These are phyloP conservation scores for Catostomus latipinnis DNA, from an alignment of 2,797 vertebrate genomes.

Conservation along the genomic window DNA sequence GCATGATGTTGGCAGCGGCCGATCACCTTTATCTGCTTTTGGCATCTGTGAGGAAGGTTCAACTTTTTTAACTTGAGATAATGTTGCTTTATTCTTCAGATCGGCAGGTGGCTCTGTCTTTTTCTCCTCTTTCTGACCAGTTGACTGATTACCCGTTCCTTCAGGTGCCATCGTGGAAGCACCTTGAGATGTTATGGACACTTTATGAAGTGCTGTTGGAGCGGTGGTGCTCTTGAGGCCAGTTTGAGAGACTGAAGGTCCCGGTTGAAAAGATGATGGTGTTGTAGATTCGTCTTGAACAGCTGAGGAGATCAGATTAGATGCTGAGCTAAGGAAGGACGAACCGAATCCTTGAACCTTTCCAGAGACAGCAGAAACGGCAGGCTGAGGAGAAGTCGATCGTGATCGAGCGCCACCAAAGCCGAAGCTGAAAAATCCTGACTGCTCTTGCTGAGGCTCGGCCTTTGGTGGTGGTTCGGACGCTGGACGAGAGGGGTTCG, in stretches of 20 bases:
- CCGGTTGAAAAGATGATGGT: constrained; percentile 71
- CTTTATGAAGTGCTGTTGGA: constrained; percentile 56
- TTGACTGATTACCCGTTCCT: constrained; percentile 70
- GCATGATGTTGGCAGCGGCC: constrained; percentile 68
- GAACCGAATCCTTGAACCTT: constrained; percentile 96
- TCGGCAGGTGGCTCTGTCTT: constrained; percentile 65
- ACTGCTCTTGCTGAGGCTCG: constrained; percentile 63
- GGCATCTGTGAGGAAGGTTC: constrained; percentile 54
- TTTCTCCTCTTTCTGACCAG: constrained; percentile 66
- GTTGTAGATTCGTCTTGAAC: constrained; percentile 79
- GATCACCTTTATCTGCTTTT: constrained; percentile 44
- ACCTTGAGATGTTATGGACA: constrained; percentile 57
- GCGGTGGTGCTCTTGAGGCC: constrained; percentile 35
- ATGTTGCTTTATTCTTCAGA: constrained; percentile 73
- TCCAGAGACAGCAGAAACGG: constrained; percentile 77
- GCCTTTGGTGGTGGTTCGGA: constrained; percentile 35
- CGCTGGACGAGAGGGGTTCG: constrained; percentile 19
- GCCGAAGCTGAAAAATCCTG: constrained; percentile 55
- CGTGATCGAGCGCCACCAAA: constrained; percentile 75
- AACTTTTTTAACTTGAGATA: constrained; percentile 56
- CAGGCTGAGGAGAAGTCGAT: constrained; percentile 70
- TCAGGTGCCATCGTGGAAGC: constrained; percentile 72
- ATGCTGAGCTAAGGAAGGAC: constrained; percentile 93
- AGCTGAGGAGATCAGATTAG: constrained; percentile 87
- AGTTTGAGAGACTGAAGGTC: constrained; percentile 38